Conservation (phyloP, 2,888 invertebrate species). For the Scaptomyza polygonia region DNA sequence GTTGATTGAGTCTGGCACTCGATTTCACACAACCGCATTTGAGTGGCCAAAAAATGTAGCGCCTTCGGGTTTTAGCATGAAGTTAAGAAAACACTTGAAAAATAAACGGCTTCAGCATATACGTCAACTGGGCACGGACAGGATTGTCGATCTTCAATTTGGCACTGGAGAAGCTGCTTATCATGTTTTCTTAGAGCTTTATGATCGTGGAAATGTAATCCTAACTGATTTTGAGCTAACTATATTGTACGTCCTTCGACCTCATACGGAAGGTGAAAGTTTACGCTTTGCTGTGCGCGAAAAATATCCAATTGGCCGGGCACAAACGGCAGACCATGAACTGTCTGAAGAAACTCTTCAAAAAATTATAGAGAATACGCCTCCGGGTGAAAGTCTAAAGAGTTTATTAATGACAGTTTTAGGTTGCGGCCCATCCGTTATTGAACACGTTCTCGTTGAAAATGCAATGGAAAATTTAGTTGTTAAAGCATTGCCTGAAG, state of each 20-base stretch:
- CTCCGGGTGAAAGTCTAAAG: slow-evolving; percentile 91
- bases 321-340: slow-evolving; percentile 86
- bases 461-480: slow-evolving; percentile 50
- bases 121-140: slow-evolving; percentile 94
- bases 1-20: slow-evolving; percentile 96
- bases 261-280: slow-evolving; percentile 96
- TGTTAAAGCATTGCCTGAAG: slow-evolving; percentile 3
- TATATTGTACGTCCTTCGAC: slow-evolving; percentile 96
- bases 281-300: slow-evolving; percentile 95
- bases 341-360: slow-evolving; percentile 86
- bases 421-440: slow-evolving; percentile 95
- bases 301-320: slow-evolving; percentile 93
- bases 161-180: slow-evolving; percentile 96
- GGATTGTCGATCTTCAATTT: slow-evolving; percentile 97
- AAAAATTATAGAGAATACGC: slow-evolving; percentile 87
- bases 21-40: slow-evolving; percentile 97
- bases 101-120: slow-evolving; percentile 96
- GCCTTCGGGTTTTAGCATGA: slow-evolving; percentile 99
- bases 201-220: slow-evolving; percentile 97
- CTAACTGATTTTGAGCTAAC: slow-evolving; percentile 95
- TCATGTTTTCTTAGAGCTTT: slow-evolving; percentile 97
- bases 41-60: slow-evolving; percentile 99
- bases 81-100: slow-evolving; percentile 97
- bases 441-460: slow-evolving; percentile 93
- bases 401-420: slow-evolving; percentile 92